These are phyloP conservation scores for Parotia lawesii DNA, from an alignment of 2,113 vertebrate genomes.

Conservation along the genomic window DNA sequence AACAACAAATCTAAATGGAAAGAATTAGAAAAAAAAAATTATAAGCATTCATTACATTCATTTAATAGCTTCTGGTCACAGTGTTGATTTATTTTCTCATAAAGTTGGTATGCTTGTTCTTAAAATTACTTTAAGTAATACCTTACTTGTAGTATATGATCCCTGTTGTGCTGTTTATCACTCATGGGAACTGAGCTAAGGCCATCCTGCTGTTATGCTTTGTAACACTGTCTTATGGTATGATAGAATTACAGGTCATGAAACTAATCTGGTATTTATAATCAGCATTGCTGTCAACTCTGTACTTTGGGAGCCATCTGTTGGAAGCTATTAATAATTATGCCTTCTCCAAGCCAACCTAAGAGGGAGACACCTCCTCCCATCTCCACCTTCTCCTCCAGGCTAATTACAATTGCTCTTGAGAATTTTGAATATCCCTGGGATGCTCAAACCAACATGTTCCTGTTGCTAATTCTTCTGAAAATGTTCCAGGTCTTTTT, in stretches of 20 bases:
- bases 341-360: not conserved
- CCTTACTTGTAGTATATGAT: not conserved
- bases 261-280: not conserved
- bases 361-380: not conserved
- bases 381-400: not conserved
- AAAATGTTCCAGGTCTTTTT: not conserved
- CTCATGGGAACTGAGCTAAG: not conserved
- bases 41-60: not conserved
- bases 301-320: not conserved
- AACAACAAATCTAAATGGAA: not conserved
- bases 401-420: not conserved
- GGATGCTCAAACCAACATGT: not conserved
- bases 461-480: not conserved
- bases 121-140: not conserved
- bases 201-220: not conserved
- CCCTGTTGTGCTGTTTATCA: not conserved
- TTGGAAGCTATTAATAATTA: not conserved
- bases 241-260: not conserved
- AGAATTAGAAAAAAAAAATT: not conserved
- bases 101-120: not conserved
- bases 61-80: not conserved
- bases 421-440: not conserved
- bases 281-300: not conserved
- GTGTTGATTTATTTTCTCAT: not conserved
- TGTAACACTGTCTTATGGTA: not conserved